Conservation (phyloP, 2,797 vertebrate genomes). For the Melanotaenia boesemani region DNA sequence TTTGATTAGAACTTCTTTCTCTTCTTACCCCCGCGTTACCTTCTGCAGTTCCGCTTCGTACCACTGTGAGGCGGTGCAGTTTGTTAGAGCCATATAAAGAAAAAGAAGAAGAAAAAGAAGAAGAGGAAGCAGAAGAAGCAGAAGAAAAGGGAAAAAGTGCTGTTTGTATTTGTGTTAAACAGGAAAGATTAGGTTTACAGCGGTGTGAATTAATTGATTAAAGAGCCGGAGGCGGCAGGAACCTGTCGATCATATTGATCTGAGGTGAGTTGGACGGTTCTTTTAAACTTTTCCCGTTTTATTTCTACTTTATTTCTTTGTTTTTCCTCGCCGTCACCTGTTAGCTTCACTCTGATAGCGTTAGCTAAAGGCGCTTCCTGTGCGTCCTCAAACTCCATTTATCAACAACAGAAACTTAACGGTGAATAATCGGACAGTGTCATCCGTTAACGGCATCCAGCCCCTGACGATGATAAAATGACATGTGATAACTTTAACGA, state of each 20-base stretch:
- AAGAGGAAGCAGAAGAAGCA: conserved; percentile 3
- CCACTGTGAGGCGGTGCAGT: too few species aligned
- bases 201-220: background rate
- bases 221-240: background rate
- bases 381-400: background rate
- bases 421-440: background rate
- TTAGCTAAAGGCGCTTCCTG: conserved; percentile 5
- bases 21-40: too few species aligned
- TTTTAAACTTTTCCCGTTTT: background rate
- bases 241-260: background rate
- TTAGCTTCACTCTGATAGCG: conserved; percentile 6
- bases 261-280: conserved; percentile 4
- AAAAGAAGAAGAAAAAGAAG: background rate
- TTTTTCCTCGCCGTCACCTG: background rate
- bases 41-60: too few species aligned
- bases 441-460: too few species aligned
- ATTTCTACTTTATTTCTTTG: background rate
- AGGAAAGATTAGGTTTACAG: background rate
- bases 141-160: background rate
- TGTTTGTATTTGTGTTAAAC: too few species aligned
- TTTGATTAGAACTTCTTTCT: too few species aligned
- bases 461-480: too few species aligned
- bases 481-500: too few species aligned
- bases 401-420: background rate
- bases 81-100: too few species aligned